A percentile compares a stretch with the other conserved stretches of the same genome.
Evolutionary conservation across 2,888 invertebrate species (phyloP).

Genomic region (Amblyjoppa fuscipennis): DNA sequence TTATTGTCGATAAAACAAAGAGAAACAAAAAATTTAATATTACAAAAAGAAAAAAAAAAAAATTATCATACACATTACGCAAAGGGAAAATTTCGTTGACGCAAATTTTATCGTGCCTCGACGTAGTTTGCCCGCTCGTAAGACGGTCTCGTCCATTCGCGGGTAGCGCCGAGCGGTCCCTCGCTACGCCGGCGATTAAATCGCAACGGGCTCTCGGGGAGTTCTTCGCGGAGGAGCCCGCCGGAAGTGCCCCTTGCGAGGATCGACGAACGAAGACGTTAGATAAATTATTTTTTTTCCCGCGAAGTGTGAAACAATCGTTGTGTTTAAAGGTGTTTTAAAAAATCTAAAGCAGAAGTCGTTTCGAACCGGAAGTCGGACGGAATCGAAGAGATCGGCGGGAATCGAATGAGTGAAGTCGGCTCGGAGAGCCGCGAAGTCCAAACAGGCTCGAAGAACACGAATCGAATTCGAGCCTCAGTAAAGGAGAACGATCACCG

Average conservation of each 20-base stretch:
- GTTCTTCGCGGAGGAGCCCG: constrained; percentile 21
- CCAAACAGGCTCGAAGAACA: background rate
- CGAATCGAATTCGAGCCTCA: background rate
- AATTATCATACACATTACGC: background rate
- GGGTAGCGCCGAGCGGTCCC: background rate
- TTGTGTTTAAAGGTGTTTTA: background rate
- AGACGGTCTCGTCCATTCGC: background rate
- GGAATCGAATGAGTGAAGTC: background rate
- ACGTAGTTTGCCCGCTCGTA: constrained; percentile 39
- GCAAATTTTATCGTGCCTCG: constrained; percentile 48
- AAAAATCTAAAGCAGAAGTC: background rate
- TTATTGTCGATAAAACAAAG: constrained; percentile 42
- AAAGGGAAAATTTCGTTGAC: constrained; percentile 14
- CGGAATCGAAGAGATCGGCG: background rate
- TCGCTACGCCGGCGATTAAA: background rate
- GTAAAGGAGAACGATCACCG: constrained; percentile 6
- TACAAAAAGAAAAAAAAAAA: constrained; percentile 24
- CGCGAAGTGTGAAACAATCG: background rate
- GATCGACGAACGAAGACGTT: background rate
- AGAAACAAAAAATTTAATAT: constrained; percentile 1
- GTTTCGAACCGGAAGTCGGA: background rate
- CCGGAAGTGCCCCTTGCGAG: constrained; percentile 28
- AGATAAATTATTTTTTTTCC: background rate
- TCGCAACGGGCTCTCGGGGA: constrained; percentile 21
- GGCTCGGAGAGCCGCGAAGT: background rate